These are phyloP conservation scores for Oenanthe oenanthe DNA, from an alignment of 2,113 vertebrate genomes.

Conservation along the genomic window DNA sequence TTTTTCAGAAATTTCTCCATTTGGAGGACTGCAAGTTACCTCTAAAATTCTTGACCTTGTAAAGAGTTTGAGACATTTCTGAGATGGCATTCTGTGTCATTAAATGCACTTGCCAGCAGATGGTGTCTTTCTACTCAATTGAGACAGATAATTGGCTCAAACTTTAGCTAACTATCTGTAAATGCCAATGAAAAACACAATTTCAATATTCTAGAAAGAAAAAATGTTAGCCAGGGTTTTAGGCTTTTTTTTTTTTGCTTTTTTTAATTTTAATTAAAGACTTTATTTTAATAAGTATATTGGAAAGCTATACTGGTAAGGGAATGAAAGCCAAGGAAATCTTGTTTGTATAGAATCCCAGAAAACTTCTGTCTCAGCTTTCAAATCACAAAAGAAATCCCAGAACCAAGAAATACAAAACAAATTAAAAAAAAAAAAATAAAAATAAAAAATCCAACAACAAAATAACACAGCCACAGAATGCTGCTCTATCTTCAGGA, in stretches of 20 bases:
- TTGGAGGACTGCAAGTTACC: neutral
- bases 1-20: neutral
- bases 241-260: neutral
- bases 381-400: neutral
- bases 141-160: neutral
- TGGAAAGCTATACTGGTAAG: neutral
- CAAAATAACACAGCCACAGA: neutral
- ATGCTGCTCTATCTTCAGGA: neutral
- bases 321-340: neutral
- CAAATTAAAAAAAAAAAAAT: neutral
- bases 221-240: neutral
- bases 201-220: neutral
- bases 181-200: neutral
- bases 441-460: too few relatives aligned
- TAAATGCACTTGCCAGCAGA: conserved; percentile 43
- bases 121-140: conserved; percentile 38
- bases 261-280: neutral
- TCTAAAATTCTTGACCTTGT: neutral
- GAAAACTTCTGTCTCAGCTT: neutral
- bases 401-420: neutral
- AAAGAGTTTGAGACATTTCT: neutral
- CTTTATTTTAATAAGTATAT: neutral
- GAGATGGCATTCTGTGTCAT: neutral
- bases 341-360: neutral
- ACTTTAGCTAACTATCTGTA: neutral